Evolutionary conservation across 2,113 vertebrate species (phyloP).

Genomic region (Bufo gargarizans): DNA sequence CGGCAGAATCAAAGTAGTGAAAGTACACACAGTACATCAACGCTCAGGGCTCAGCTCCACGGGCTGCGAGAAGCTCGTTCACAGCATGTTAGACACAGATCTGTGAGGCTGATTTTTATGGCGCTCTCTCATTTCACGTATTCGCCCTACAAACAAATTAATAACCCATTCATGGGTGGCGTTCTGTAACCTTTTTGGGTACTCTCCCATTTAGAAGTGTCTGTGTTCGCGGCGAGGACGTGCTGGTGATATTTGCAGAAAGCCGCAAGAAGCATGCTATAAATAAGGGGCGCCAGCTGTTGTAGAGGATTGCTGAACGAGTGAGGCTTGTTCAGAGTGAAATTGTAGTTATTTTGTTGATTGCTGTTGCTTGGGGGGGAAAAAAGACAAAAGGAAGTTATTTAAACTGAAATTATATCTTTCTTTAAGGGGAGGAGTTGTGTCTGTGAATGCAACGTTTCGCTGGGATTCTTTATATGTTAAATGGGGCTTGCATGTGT

Average conservation of each 20-base stretch:
- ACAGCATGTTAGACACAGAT: slow-evolving; percentile 25
- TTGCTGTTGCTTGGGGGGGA: slow-evolving; percentile 45
- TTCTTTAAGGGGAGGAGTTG: slow-evolving; percentile 51
- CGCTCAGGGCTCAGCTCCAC: slow-evolving; percentile 2
- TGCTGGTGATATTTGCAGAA: slow-evolving; percentile 35
- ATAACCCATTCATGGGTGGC: slow-evolving; percentile 23
- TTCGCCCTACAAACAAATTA: slow-evolving; percentile 45
- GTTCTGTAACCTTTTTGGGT: slow-evolving; percentile 37
- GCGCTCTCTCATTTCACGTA: not conserved
- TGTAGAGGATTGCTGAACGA: slow-evolving; percentile 40
- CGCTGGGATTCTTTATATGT: slow-evolving; percentile 19
- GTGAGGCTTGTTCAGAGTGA: slow-evolving; percentile 49
- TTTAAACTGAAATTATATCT: slow-evolving; percentile 56
- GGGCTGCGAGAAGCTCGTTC: not conserved
- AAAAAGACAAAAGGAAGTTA: slow-evolving; percentile 58
- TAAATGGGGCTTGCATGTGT: slow-evolving; percentile 16
- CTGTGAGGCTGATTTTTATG: slow-evolving; percentile 30
- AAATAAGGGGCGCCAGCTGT: slow-evolving; percentile 58
- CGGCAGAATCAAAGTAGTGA: slow-evolving; percentile 42
- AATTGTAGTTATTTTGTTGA: slow-evolving; percentile 60
- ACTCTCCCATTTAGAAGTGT: slow-evolving; percentile 11
- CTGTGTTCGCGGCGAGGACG: slow-evolving; percentile 19
- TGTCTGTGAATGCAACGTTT: slow-evolving; percentile 45
- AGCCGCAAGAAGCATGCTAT: slow-evolving; percentile 47
- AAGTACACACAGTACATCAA: slow-evolving; percentile 32